A percentile compares a stretch with the other conserved stretches of the same genome.
Conservation (phyloP, 1,140 invertebrate genomes). For the Hylaeus anthracinus region DNA sequence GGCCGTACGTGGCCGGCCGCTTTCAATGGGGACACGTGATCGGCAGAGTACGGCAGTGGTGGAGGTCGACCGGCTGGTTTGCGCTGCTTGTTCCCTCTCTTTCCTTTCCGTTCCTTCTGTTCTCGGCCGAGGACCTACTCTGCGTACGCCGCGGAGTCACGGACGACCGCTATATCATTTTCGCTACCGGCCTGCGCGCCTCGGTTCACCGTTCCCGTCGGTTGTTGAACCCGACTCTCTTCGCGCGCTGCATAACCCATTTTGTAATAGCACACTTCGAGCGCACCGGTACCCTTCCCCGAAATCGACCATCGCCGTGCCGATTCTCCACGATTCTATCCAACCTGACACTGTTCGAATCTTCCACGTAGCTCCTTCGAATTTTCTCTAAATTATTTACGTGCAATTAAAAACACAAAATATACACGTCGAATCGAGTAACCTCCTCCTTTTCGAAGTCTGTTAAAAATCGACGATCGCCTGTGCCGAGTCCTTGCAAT, state of each 20-base stretch:
- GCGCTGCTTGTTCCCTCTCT: slow-evolving; percentile 20
- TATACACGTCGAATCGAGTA: too few species aligned
- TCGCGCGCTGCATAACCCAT: slow-evolving; percentile 79
- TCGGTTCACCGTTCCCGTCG: slow-evolving; percentile 72
- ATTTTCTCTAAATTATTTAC: neutral
- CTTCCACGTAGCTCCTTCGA: neutral
- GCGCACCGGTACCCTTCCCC: slow-evolving; percentile 54
- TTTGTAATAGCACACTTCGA: slow-evolving; percentile 81
- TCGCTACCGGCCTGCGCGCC: slow-evolving; percentile 73
- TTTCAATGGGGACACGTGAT: slow-evolving; percentile 75
- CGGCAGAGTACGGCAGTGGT: slow-evolving; percentile 61
- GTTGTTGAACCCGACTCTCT: slow-evolving; percentile 78
- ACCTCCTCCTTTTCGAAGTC: too few species aligned
- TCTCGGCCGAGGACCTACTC: slow-evolving; percentile 47
- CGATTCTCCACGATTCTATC: neutral
- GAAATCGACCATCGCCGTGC: slow-evolving; percentile 29
- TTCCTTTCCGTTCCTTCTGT: slow-evolving; percentile 26
- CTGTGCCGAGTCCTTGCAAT: neutral
- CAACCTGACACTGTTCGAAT: too few species aligned
- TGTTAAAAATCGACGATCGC: slow-evolving; percentile 30
- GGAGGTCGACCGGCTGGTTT: slow-evolving; percentile 51
- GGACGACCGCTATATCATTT: slow-evolving; percentile 76
- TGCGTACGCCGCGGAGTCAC: slow-evolving; percentile 61
- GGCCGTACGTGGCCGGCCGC: slow-evolving; percentile 70
- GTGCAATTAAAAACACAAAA: too few species aligned